A percentile compares a stretch with the other conserved stretches of the same genome.
Conservation (phyloP, 2,888 invertebrate genomes). For the Macroteleia sp. region DNA sequence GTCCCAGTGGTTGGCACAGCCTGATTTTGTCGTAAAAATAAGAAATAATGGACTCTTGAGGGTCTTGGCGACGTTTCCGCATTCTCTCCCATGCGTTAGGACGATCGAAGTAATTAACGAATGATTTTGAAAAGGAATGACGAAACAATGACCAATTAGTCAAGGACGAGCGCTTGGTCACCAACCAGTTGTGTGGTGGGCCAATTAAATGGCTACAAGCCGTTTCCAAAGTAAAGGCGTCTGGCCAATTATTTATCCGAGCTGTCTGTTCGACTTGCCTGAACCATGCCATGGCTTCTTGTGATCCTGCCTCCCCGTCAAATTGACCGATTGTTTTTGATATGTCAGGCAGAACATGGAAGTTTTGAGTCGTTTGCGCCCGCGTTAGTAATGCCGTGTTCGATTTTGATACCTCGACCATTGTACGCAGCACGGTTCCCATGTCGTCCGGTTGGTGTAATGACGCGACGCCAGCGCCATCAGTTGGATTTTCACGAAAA, state of each 20-base stretch:
- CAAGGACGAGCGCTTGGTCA: constrained; percentile 2
- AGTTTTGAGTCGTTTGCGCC: no score
- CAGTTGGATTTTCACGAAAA: no score
- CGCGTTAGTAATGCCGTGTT: no score
- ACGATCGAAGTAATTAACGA: constrained; percentile 24
- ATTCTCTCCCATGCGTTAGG: constrained; percentile 34
- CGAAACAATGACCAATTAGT: constrained; percentile 4
- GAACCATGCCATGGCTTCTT: not conserved
- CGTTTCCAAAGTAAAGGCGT: constrained; percentile 40
- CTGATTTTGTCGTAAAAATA: constrained; percentile 48
- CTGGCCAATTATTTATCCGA: constrained; percentile 38
- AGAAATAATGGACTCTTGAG: constrained; percentile 21
- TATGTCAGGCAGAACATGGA: not conserved
- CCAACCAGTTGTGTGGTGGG: constrained; percentile 41
- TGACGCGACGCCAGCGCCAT: no score
- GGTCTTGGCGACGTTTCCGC: constrained; percentile 14
- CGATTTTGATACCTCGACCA: no score
- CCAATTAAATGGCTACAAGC: constrained; percentile 32
- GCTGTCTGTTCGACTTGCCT: not conserved
- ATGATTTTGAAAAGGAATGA: constrained; percentile 1
- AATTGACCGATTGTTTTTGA: not conserved
- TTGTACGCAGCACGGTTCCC: no score
- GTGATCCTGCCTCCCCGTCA: not conserved
- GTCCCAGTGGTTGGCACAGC: constrained; percentile 15
- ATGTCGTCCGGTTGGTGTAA: no score